These are phyloP conservation scores for Hololepta plana DNA, from an alignment of 2,888 invertebrate species.

Conservation along the genomic window DNA sequence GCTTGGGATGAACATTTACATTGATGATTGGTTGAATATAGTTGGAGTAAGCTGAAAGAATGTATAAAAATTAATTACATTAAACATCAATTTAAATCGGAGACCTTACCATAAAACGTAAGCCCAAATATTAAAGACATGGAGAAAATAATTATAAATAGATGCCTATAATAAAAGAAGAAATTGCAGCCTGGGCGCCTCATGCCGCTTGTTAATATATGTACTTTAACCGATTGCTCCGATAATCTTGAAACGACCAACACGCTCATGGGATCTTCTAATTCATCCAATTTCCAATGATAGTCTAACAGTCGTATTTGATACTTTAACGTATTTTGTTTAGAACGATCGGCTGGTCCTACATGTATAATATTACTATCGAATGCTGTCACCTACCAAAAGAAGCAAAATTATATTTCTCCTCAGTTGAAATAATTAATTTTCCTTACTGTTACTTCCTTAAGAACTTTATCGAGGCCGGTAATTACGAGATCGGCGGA, in stretches of 20 bases:
- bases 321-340: slow-evolving; percentile 14
- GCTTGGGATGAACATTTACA: slow-evolving; percentile 16
- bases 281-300: slow-evolving; percentile 23
- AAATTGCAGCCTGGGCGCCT: slow-evolving; percentile 9
- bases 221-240: slow-evolving; percentile 19
- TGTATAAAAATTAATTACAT: slow-evolving; percentile 6
- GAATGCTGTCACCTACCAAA: slow-evolving; percentile 18
- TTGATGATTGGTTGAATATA: slow-evolving; percentile 24
- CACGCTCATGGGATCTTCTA: slow-evolving; percentile 21
- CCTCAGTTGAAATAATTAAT: slow-evolving; percentile 3
- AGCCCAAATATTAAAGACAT: slow-evolving; percentile 20
- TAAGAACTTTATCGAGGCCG: slow-evolving; percentile 37
- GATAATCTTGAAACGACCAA: slow-evolving; percentile 19
- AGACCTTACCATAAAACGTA: slow-evolving; percentile 22
- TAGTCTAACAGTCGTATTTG: slow-evolving; percentile 22
- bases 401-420: slow-evolving; percentile 6
- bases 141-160: slow-evolving; percentile 12
- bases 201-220: slow-evolving; percentile 1
- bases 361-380: slow-evolving; percentile 21
- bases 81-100: not conserved
- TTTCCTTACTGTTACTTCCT: slow-evolving; percentile 30
- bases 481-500: slow-evolving; percentile 24
- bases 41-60: slow-evolving; percentile 19
- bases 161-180: slow-evolving; percentile 12
- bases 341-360: slow-evolving; percentile 12